Evolutionary conservation across 2,888 invertebrate species (phyloP).

Genomic region (Watsonalla cultraria): DNA sequence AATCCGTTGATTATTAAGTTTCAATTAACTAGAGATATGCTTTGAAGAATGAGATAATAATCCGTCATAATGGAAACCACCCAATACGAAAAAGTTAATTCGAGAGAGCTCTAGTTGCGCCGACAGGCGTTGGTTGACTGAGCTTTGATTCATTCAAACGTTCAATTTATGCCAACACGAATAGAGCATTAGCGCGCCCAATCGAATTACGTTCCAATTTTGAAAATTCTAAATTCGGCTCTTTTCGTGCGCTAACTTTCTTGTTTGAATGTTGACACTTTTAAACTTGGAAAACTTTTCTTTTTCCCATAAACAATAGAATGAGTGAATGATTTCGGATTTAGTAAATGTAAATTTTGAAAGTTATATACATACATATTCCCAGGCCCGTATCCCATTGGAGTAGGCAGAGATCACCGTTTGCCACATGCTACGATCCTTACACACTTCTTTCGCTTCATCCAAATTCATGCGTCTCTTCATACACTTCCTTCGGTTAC

Average conservation of each 20-base stretch:
- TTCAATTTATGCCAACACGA: constrained; percentile 62
- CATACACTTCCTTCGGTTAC: too few species aligned
- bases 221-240: constrained; percentile 60
- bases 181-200: constrained; percentile 62
- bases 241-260: constrained; percentile 28
- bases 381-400: too few species aligned
- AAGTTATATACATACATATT: too few species aligned
- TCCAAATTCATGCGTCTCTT: too few species aligned
- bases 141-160: constrained; percentile 56
- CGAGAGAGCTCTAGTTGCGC: constrained; percentile 29
- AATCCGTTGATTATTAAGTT: constrained; percentile 35
- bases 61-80: constrained; percentile 38
- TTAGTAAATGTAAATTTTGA: too few species aligned
- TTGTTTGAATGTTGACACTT: constrained; percentile 1
- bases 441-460: too few species aligned
- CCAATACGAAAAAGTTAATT: constrained; percentile 36
- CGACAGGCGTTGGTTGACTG: constrained; percentile 44
- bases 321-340: too few species aligned
- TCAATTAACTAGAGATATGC: constrained; percentile 45
- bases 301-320: too few species aligned
- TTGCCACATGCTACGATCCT: too few species aligned
- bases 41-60: constrained; percentile 31
- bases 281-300: too few species aligned
- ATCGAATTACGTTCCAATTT: constrained; percentile 66
- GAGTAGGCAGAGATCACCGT: too few species aligned